These are phyloP conservation scores for Reticulitermes lucifugus DNA, from an alignment of 2,888 invertebrate genomes.

Conservation along the genomic window DNA sequence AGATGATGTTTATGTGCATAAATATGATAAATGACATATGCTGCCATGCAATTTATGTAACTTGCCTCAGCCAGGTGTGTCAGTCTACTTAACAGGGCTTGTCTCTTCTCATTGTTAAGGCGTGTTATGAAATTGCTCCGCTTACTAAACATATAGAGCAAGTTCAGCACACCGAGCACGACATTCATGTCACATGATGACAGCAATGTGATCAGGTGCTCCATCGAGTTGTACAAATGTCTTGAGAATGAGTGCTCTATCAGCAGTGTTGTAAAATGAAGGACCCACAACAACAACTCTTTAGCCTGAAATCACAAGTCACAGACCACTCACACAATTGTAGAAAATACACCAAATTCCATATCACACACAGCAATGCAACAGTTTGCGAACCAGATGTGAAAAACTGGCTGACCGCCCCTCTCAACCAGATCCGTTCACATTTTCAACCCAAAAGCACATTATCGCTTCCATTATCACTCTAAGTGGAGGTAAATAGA, in stretches of 20 bases:
- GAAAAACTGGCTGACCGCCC: too few relatives aligned
- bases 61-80: conserved; percentile 83
- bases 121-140: conserved; percentile 87
- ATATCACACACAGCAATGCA: too few relatives aligned
- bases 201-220: conserved; percentile 81
- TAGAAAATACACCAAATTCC: too few relatives aligned
- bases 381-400: too few relatives aligned
- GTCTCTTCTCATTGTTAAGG: conserved; percentile 77
- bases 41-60: conserved; percentile 25
- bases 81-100: conserved; percentile 77
- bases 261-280: conserved; percentile 84
- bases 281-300: conserved; percentile 77
- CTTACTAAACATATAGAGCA: conserved; percentile 90
- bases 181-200: conserved; percentile 86
- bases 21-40: too few relatives aligned
- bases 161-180: conserved; percentile 84
- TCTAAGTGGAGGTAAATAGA: too few relatives aligned
- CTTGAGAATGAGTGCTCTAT: conserved; percentile 90
- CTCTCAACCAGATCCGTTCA: too few relatives aligned
- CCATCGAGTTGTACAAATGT: conserved; percentile 89
- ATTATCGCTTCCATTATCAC: too few relatives aligned
- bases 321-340: too few relatives aligned
- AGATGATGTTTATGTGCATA: too few relatives aligned
- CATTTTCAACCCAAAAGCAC: too few relatives aligned
- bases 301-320: conserved; percentile 69